Evolutionary conservation across 1,140 invertebrate species (phyloP).

Genomic region (Ericerus pela): DNA sequence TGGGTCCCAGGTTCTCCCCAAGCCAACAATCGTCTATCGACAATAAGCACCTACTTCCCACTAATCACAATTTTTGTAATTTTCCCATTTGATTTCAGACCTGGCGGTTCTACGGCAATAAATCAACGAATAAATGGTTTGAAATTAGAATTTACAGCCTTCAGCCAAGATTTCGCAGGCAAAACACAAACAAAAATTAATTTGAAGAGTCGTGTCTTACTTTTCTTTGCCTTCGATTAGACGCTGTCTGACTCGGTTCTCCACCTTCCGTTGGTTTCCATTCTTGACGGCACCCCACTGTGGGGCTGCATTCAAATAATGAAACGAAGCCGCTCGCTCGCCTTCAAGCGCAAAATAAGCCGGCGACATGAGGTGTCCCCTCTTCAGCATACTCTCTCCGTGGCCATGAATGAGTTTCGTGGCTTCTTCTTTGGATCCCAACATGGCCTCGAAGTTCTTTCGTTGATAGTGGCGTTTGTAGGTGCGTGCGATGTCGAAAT

Average conservation of each 20-base stretch:
- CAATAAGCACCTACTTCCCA: too few species aligned
- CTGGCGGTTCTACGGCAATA: too few species aligned
- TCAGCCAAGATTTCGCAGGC: too few species aligned
- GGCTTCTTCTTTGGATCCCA: background rate
- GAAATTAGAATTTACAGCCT: too few species aligned
- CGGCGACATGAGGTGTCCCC: constrained; percentile 38
- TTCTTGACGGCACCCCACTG: constrained; percentile 35
- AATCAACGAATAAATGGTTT: too few species aligned
- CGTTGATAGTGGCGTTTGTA: constrained; percentile 7
- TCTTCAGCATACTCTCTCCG: constrained; percentile 25
- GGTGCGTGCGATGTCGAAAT: background rate
- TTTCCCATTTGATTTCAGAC: too few species aligned
- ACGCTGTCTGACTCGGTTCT: constrained; percentile 25
- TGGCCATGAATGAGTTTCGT: background rate
- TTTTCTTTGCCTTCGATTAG: background rate
- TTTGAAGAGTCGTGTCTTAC: too few species aligned
- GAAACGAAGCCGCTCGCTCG: constrained; percentile 36
- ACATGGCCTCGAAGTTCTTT: background rate
- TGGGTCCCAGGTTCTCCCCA: too few species aligned
- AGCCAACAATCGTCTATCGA: too few species aligned
- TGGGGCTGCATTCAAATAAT: constrained; percentile 37
- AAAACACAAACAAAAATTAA: too few species aligned
- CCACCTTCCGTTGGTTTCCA: constrained; percentile 35
- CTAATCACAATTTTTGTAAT: too few species aligned
- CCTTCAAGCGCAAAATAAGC: constrained; percentile 36